Percentiles rank a stretch among this genome's conserved stretches.
phyloP scores from a whole-genome alignment of 2,113 vertebrate genomes.

The Hiodon tergisus region DNA sequence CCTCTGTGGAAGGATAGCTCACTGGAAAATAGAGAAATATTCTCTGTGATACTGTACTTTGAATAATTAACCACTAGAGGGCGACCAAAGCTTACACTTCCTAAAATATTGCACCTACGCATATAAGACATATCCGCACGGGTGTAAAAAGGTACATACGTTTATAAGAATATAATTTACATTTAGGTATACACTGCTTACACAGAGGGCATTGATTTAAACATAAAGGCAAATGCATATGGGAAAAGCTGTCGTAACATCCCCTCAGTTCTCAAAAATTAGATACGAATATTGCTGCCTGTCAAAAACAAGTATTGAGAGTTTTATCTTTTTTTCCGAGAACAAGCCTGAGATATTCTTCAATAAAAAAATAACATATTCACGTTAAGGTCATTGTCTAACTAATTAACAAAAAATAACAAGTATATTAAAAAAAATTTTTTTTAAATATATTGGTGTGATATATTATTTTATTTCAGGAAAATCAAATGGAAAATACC shows the following conservation, averaged over 20 bases:
- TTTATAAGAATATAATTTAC: no score
- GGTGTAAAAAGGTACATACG: neutral
- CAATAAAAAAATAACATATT: no score
- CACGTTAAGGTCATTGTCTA: no score
- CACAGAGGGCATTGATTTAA: no score
- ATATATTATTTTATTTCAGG: neutral
- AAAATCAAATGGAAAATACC: no score
- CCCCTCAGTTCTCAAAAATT: no score
- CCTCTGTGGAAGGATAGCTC: neutral
- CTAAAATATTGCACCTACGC: neutral
- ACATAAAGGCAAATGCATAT: no score
- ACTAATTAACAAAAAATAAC: neutral
- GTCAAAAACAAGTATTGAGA: neutral
- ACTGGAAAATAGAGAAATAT: neutral
- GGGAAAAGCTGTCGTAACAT: no score
- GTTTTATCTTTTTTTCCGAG: no score
- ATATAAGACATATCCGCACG: neutral
- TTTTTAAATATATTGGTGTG: neutral
- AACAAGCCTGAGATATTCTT: no score
- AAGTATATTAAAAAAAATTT: neutral
- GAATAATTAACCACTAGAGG: slow-evolving; percentile 15
- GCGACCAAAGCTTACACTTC: slow-evolving; percentile 17
- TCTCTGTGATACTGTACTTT: neutral
- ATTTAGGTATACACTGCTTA: neutral
- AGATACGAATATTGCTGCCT: no score